Evolutionary conservation across 35 echinoderm and acorn worm genomes (phyloP).

Genomic region (Lytechinus pictus): DNA sequence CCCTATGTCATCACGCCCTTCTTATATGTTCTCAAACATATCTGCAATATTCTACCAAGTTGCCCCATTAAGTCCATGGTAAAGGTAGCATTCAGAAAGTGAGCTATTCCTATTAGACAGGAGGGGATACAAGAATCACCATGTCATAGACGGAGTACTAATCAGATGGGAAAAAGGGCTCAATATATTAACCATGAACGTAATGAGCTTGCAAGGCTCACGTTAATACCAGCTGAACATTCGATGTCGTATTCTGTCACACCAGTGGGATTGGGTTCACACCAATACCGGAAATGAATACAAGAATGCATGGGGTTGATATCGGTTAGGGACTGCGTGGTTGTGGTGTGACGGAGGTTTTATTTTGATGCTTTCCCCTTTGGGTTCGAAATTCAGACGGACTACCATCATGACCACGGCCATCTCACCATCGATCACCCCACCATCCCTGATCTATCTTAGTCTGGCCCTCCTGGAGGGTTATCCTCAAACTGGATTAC

Average conservation of each 20-base stretch:
- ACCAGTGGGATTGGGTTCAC: too few species aligned
- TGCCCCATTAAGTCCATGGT: not conserved
- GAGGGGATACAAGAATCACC: not conserved
- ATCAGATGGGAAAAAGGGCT: not conserved
- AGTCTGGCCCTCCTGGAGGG: not conserved
- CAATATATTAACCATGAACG: not conserved
- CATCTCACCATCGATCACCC: not conserved
- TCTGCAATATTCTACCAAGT: too few species aligned
- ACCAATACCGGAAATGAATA: too few species aligned
- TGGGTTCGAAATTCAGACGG: not conserved
- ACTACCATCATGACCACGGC: not conserved
- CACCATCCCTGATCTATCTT: not conserved
- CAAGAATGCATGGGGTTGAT: too few species aligned
- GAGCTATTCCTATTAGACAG: not conserved
- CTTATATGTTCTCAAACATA: too few species aligned
- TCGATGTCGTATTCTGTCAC: not conserved
- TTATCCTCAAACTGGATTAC: not conserved
- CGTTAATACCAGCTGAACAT: not conserved
- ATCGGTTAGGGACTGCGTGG: too few species aligned
- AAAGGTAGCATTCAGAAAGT: not conserved
- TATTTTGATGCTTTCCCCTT: not conserved
- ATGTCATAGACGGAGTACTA: not conserved
- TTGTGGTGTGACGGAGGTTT: too few species aligned
- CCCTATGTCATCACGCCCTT: too few species aligned
- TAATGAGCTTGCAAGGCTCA: not conserved